phyloP scores from a whole-genome alignment of 2,797 vertebrate genomes.

The Arctocebus calabarensis region DNA sequence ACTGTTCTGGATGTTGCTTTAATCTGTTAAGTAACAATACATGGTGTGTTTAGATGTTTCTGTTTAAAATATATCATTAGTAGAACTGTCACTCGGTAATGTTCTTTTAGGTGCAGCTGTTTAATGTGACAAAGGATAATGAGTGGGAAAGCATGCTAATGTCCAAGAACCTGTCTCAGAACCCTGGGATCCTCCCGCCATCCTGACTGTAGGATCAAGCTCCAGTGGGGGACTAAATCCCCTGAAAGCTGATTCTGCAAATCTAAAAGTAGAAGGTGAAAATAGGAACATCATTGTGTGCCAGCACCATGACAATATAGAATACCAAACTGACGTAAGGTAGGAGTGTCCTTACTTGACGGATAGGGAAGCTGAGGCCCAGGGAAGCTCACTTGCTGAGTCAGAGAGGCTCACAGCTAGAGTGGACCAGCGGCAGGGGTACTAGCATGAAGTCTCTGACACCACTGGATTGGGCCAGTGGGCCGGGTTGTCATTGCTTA shows the following conservation, averaged over 20 bases:
- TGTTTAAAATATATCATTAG: not conserved
- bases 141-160: not conserved
- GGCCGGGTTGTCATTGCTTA: not conserved
- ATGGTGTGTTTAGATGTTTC: not conserved
- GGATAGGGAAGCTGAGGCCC: constrained; percentile 3
- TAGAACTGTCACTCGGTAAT: not conserved
- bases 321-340: not conserved
- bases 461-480: not conserved
- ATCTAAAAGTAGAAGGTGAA: not conserved
- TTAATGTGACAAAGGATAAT: not conserved
- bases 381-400: not conserved
- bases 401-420: not conserved
- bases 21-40: not conserved
- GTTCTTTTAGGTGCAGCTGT: not conserved
- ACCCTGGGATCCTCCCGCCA: rapidly evolving
- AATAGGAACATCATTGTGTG: not conserved
- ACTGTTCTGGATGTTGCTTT: not conserved
- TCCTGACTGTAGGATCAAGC: not conserved
- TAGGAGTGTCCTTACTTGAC: not conserved
- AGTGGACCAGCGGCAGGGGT: not conserved
- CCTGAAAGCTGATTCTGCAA: not conserved
- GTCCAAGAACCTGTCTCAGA: not conserved
- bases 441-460: not conserved
- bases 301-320: not conserved
- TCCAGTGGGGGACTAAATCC: not conserved